Conservation (phyloP, 92 coral and sea anemone genomes). For the Phenganax stokvisi region DNA sequence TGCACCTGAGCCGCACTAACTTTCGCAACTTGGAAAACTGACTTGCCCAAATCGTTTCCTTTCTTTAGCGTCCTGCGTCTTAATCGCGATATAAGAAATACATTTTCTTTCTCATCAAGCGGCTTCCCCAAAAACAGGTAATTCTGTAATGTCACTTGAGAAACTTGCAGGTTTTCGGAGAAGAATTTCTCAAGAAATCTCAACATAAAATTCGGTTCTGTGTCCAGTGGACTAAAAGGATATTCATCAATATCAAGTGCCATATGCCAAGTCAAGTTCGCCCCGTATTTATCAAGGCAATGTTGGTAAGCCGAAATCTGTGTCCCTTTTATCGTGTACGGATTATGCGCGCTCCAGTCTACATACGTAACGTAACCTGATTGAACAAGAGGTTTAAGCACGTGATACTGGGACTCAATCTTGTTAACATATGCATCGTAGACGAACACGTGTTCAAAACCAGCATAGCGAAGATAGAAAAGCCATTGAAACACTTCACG, state of each 20-base stretch:
- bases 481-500: slow-evolving; percentile 63
- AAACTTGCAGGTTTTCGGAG: slow-evolving; percentile 27
- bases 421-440: slow-evolving; percentile 56
- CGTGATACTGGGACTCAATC: slow-evolving; percentile 58
- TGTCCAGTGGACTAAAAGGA: slow-evolving; percentile 50
- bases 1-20: slow-evolving; percentile 40
- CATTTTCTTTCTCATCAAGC: slow-evolving; percentile 36
- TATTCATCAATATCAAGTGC: slow-evolving; percentile 62
- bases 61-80: slow-evolving; percentile 49
- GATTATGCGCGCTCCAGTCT: slow-evolving; percentile 56
- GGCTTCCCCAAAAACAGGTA: slow-evolving; percentile 64
- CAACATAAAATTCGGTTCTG: slow-evolving; percentile 43
- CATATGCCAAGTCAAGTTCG: slow-evolving; percentile 41
- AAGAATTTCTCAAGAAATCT: slow-evolving; percentile 36
- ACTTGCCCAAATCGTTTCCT: slow-evolving; percentile 50
- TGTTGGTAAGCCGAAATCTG: slow-evolving; percentile 55
- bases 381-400: slow-evolving; percentile 44
- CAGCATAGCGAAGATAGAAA: slow-evolving; percentile 55
- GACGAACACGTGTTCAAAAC: slow-evolving; percentile 58
- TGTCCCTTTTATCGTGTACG: slow-evolving; percentile 48
- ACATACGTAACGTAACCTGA: slow-evolving; percentile 56
- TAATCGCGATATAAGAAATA: slow-evolving; percentile 51
- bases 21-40: slow-evolving; percentile 43
- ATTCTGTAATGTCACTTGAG: slow-evolving; percentile 52
- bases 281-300: slow-evolving; percentile 37